Evolutionary conservation across 2,797 vertebrate genomes (phyloP).

Genomic region (Pyrocephalus nanus): DNA sequence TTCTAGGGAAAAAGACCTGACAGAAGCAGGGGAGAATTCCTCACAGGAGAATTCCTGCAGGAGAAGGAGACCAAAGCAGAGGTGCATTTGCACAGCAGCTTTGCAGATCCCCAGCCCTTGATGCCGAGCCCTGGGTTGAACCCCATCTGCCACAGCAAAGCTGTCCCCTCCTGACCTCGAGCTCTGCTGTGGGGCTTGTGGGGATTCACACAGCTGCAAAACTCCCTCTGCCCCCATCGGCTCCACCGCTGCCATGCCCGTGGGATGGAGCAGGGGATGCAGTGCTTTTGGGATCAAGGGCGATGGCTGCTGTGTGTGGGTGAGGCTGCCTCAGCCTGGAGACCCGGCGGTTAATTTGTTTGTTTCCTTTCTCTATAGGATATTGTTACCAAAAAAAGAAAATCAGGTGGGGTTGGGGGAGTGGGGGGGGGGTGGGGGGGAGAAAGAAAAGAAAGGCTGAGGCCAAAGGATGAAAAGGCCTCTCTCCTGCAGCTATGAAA

Average conservation of each 20-base stretch:
- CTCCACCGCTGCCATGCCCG: fast-evolving
- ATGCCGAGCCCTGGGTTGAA: not conserved
- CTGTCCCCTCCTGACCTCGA: not conserved
- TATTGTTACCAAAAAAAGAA: slow-evolving; percentile 56
- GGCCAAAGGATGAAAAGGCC: slow-evolving; percentile 48
- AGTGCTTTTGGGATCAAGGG: not conserved
- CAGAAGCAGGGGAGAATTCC: too few relatives aligned
- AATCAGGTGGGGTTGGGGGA: not conserved
- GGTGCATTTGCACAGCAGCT: not conserved
- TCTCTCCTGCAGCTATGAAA: slow-evolving; percentile 62
- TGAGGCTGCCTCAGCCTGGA: not conserved
- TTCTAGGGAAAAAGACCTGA: not conserved
- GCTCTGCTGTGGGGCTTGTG: not conserved
- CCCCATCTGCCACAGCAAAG: not conserved
- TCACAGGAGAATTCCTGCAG: not conserved
- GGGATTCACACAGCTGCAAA: not conserved
- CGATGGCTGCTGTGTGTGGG: not conserved
- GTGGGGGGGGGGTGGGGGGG: too few relatives aligned
- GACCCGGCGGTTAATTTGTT: not conserved
- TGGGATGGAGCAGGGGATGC: not conserved
- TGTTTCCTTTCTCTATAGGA: slow-evolving; percentile 41
- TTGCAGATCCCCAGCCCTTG: not conserved
- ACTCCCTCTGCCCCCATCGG: not conserved
- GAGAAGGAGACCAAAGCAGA: not conserved
- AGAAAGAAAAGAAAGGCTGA: not conserved